These are phyloP conservation scores for Ostrea edulis DNA, from an alignment of 1,140 invertebrate genomes.

Conservation along the genomic window DNA sequence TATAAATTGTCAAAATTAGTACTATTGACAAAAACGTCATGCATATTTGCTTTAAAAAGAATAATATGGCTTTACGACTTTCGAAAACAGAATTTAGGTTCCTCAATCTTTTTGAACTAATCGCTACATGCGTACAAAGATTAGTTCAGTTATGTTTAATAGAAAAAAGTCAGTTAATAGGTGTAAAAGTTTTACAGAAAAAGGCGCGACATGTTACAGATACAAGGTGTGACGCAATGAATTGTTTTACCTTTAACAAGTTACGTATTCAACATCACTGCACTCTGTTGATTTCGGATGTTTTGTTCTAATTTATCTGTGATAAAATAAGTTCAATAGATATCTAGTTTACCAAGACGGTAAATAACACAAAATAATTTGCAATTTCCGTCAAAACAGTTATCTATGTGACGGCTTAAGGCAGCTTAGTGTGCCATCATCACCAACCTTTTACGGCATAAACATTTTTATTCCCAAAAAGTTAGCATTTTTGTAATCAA, in stretches of 20 bases:
- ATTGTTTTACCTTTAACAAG: background rate
- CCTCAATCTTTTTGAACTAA: background rate
- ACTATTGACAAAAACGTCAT: background rate
- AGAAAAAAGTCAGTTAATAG: slow-evolving; percentile 16
- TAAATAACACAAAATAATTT: slow-evolving; percentile 19
- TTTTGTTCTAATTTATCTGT: background rate
- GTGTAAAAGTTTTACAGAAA: background rate
- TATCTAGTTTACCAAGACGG: background rate
- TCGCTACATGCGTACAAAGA: background rate
- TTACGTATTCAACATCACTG: background rate
- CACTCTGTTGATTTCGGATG: background rate
- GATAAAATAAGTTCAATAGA: slow-evolving; percentile 2
- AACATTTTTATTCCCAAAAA: background rate
- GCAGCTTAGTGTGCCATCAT: background rate
- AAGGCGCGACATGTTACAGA: background rate
- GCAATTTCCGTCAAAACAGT: slow-evolving; percentile 29
- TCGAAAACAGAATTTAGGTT: background rate
- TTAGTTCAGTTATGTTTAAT: slow-evolving; percentile 21
- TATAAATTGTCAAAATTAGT: too few relatives aligned
- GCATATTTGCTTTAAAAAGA: background rate
- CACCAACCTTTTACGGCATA: background rate
- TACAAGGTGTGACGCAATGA: background rate
- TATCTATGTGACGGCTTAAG: background rate
- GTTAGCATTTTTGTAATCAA: background rate
- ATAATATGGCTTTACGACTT: background rate